Percentiles rank a stretch among this genome's conserved stretches.
phyloP scores from a whole-genome alignment of 2,888 invertebrate species.

The Nemapogon koenigi region DNA sequence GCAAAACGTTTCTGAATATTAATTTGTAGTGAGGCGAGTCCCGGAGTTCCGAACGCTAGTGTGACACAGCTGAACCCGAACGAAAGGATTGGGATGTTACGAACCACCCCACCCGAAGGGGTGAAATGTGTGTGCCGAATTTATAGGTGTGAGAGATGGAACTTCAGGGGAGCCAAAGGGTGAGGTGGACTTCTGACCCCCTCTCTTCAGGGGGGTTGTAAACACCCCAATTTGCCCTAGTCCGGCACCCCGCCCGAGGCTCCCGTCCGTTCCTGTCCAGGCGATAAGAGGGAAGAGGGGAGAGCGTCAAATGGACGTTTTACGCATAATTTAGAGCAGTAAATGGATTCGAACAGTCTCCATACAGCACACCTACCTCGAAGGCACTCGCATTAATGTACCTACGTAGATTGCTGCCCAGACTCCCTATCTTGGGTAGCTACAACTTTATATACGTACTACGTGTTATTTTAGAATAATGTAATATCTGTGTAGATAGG shows the following conservation, averaged over 20 bases:
- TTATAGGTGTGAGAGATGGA: constrained; percentile 66
- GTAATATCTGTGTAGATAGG: too few relatives aligned
- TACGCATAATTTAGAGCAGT: constrained; percentile 68
- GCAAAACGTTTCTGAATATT: constrained; percentile 62
- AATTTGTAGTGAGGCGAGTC: constrained; percentile 46
- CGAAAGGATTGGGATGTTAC: constrained; percentile 49
- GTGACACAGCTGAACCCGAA: constrained; percentile 58
- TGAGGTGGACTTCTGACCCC: constrained; percentile 63
- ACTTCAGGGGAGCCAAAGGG: constrained; percentile 65
- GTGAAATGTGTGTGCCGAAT: constrained; percentile 63
- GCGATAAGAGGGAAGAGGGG: constrained; percentile 63
- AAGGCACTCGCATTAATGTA: constrained; percentile 27
- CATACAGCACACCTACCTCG: constrained; percentile 48
- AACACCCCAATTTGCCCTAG: constrained; percentile 61
- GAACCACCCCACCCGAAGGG: constrained; percentile 46
- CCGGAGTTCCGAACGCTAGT: constrained; percentile 47
- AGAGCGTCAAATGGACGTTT: constrained; percentile 66
- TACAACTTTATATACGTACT: too few relatives aligned
- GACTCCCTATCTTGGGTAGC: constrained; percentile 2
- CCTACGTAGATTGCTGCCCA: constrained; percentile 6
- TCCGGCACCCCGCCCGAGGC: constrained; percentile 61
- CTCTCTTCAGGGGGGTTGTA: constrained; percentile 49
- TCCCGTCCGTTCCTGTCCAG: constrained; percentile 45
- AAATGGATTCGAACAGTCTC: constrained; percentile 65
- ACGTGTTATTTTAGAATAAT: too few relatives aligned